Evolutionary conservation across 2,113 vertebrate genomes (phyloP), one percentile per base, ranked within the genome.

Genomic region (Nothobranchius kuhntae): DNA sequence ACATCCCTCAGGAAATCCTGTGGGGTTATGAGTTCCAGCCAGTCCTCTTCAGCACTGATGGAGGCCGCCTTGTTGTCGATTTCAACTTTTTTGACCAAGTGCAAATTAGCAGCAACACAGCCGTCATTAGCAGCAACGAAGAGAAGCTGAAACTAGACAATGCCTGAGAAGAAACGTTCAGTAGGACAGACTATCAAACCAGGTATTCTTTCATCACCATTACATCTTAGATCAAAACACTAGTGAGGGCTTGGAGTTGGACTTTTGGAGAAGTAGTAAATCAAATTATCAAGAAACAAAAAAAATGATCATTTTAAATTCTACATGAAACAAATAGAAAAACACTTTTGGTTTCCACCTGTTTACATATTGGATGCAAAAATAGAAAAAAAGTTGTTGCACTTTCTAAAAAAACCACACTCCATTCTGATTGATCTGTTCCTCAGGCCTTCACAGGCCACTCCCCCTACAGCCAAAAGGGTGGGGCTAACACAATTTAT

Each of bases 21-120:
- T 99, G 96, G 96, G 96, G 95, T 0, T 95, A 95, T 0, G 95
- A 98, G 82, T 98, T 99, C 17, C 92, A 92, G 75, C 96, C 96
- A 0, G 93, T 98, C 73, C 93, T 99, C 36, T 96, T 95, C 60
- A 91, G 93, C 63, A 95, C 95, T 38, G 82, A 89, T 21, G 87
- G 89, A 0, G 95, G 97, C 3, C 96, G 94, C 64, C 98, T 95
- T 0, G 91, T 96, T 64, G 95, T 96, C 0, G 96, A 99, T 85
- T 98, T 99, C 77, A 96, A 95, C 46, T 95, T 94, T 72, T 99
- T 98, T 17, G 95, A 99, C 59, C 91, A 95, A 66, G 95, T 98
- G 45, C 92, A 94, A 58, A 90, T 83, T 58, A 79, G 76, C 72
- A 82, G 80, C 0, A 92, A 95, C 4, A 73, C 86, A 0, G 81